Base-by-base conservation (phyloP, 2,113 vertebrate species). In the Hoplias malabaricus region DNA sequence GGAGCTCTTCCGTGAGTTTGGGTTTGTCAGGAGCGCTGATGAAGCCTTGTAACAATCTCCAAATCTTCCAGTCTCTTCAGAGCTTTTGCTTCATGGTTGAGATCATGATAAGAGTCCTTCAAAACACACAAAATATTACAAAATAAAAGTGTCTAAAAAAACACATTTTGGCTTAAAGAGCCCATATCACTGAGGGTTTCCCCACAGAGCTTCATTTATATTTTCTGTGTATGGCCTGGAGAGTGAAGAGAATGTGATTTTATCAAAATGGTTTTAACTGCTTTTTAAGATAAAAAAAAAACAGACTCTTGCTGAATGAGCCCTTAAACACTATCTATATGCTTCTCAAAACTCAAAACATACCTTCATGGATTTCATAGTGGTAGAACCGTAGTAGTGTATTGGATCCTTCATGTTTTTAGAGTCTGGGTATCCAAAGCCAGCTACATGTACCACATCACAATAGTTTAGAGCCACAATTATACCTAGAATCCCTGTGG, bases 381-480 rank as follows among this genome's bases (percentile, higher is more conserved):
- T 96, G 78, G 93, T 90, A 40, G 92, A 87, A 75, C 96, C 95
- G 0, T 96, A 99, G 87, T 99, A 99, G 78, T 99, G 96, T 21
- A 99, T 95, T 2, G 93, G 94, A 12, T 94, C 90, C 57, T 87
- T 93, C 80, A 88, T 93, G 82, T 91, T 92, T 33, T 79, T 84
- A 23, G 76, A 71, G 0, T 87, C 86, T 0, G 97, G 97, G 82
- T 99, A 98, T 73, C 97, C 97, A 1, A 99, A 99, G 62, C 97
- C 97, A 0, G 95, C 96, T 0, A 99, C 83, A 69, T 96, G 94
- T 61, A 99, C 96, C 75, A 94, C 73, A 56, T 98, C 95, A 0
- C 97, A 99, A 85, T 97, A 95, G 88, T 97, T 96, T 57, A 99
- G 92, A 0, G 97, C 96, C 80, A 98, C 83, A 10, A 95, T 95